Evolutionary conservation across 1,140 invertebrate genomes (phyloP).

Genomic region (Babylonia areolata): DNA sequence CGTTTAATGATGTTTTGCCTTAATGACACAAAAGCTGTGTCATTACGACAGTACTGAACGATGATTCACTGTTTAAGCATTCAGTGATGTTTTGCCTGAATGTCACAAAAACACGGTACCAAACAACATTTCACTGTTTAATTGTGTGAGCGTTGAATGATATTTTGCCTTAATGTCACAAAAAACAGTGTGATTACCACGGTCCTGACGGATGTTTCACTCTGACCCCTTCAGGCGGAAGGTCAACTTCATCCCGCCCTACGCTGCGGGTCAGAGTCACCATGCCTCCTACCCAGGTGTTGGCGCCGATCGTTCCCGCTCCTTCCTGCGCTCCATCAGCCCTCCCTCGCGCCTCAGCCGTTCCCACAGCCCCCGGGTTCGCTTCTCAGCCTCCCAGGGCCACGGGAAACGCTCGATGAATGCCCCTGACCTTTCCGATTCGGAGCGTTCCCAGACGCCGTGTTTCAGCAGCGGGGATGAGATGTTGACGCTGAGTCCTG

Average conservation of each 20-base stretch:
- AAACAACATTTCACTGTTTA: too few species aligned
- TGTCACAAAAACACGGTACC: too few species aligned
- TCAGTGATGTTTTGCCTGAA: too few species aligned
- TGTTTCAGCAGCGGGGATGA: not conserved
- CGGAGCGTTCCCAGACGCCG: not conserved
- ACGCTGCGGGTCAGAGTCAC: not conserved
- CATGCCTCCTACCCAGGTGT: constrained; percentile 38
- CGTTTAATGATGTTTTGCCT: too few species aligned
- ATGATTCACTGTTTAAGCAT: too few species aligned
- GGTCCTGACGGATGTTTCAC: too few species aligned
- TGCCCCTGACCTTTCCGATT: not conserved
- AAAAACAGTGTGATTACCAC: too few species aligned
- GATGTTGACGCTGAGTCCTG: not conserved
- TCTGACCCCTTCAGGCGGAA: constrained; percentile 37
- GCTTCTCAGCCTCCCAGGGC: not conserved
- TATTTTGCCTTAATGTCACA: too few species aligned
- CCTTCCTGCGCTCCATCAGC: not conserved
- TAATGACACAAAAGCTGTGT: too few species aligned
- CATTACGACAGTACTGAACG: too few species aligned
- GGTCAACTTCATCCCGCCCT: constrained; percentile 37
- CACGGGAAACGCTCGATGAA: not conserved
- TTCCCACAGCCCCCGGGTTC: not conserved
- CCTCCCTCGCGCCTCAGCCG: not conserved
- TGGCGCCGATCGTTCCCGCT: not conserved
- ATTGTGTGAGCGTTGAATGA: too few species aligned